Base-by-base conservation (phyloP, 2,797 vertebrate genomes). In the Urophycis tenuis region DNA sequence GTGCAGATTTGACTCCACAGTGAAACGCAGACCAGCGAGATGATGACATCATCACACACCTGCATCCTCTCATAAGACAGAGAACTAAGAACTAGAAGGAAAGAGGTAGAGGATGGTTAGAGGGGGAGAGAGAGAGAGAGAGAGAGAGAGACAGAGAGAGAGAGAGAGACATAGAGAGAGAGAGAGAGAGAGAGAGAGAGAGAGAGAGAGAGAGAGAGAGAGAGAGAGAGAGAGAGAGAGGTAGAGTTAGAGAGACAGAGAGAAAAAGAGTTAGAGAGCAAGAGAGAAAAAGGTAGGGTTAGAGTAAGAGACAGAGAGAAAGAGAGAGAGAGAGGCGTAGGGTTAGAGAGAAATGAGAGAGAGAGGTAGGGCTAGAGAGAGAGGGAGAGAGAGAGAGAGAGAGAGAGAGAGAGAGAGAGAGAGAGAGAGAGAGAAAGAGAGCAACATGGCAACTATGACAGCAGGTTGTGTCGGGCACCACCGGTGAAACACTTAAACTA, bases 221-320 rank as follows among this genome's bases (percentile, higher is more conserved):
- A 64, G 49, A 75, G 45, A n/a, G 30, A 33, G 4, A 75, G 74
- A 75, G 49, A 25, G 45, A 64, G 41, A 74, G 74, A 74, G n/a
- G n/a, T n/a, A n/a, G n/a, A n/a, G n/a, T n/a, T n/a, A n/a, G n/a
- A n/a, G n/a, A n/a, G n/a, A n/a, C n/a, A n/a, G n/a, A n/a, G n/a
- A 81, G 94, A 91, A 83, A 91, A 87, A 31, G 94, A 97, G 80
- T 90, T 92, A 78, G n/a, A 98, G 90, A 19, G 96, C 97, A 98
- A 88, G 36, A 64, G 11, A 60, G 1, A n/a, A n/a, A n/a, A n/a
- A n/a, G n/a, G n/a, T n/a, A n/a, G n/a, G n/a, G n/a, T n/a, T n/a
- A n/a, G n/a, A n/a, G n/a, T 53, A 30, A 33, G 45, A 60, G 45
- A 64, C 31, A 64, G 49, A 25, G 45, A 34, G 30, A 75, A 41